Evolutionary conservation across 2,797 vertebrate species (phyloP).

Genomic region (Bucorvus abyssinicus): DNA sequence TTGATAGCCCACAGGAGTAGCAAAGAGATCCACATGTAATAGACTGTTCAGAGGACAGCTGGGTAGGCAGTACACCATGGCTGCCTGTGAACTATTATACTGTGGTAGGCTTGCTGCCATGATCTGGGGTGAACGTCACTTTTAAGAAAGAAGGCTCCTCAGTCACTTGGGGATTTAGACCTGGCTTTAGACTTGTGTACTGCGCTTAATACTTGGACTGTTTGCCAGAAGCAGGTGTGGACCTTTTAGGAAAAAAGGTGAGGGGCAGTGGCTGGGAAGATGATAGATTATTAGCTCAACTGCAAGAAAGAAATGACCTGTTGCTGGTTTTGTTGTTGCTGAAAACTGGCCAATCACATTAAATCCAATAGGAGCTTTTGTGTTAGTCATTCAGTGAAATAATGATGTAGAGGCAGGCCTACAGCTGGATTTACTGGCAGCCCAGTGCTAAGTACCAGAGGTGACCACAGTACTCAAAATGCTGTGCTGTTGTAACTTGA

Average conservation of each 20-base stretch:
- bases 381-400: background rate
- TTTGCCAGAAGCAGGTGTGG: background rate
- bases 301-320: background rate
- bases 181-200: background rate
- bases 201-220: background rate
- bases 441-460: background rate
- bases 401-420: background rate
- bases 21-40: background rate
- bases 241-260: background rate
- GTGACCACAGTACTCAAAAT: background rate
- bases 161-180: background rate
- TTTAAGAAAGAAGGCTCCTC: background rate
- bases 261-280: background rate
- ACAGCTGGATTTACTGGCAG: background rate
- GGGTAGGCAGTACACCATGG: background rate
- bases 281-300: background rate
- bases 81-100: background rate
- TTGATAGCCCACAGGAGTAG: background rate
- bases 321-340: background rate
- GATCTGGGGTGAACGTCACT: background rate
- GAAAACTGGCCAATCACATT: background rate
- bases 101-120: background rate
- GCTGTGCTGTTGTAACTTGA: accelerated
- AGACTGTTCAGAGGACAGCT: background rate
- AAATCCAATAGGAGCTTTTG: background rate